phyloP scores from a whole-genome alignment of 1,140 invertebrate genomes.

The Grapholita molesta region DNA sequence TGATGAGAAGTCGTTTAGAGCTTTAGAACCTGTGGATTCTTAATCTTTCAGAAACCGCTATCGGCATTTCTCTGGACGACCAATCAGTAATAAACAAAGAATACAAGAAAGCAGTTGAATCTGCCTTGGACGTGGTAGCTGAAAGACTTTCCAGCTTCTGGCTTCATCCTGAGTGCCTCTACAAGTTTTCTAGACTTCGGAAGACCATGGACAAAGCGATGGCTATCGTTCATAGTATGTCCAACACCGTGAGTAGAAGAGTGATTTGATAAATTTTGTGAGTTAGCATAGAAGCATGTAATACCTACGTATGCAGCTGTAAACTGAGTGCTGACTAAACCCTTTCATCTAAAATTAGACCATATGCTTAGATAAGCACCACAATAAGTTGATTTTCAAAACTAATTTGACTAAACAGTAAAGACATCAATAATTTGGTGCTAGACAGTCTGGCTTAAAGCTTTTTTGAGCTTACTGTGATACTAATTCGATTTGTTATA shows the following conservation, averaged over 20 bases:
- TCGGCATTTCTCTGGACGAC: conserved; percentile 26
- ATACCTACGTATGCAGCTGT: too few species aligned
- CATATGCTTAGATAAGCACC: too few species aligned
- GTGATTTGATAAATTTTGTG: too few species aligned
- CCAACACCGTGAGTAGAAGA: not conserved
- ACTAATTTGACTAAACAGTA: too few species aligned
- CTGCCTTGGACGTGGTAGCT: conserved; percentile 17
- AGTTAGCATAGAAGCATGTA: too few species aligned
- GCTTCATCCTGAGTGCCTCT: not conserved
- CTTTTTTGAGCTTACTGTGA: not conserved
- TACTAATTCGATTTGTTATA: not conserved
- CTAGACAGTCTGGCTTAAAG: too few species aligned
- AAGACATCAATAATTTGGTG: too few species aligned
- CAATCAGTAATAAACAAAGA: conserved; percentile 21
- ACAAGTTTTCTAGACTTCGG: not conserved
- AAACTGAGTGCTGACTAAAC: too few species aligned
- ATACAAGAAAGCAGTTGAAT: conserved; percentile 25
- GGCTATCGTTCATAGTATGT: not conserved
- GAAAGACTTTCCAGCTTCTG: not conserved
- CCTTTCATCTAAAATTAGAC: too few species aligned
- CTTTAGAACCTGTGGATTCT: not conserved
- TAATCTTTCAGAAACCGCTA: conserved; percentile 19
- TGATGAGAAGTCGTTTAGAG: not conserved
- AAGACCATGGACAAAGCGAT: not conserved
- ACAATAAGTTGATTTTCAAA: too few species aligned